Evolutionary conservation across 2,113 vertebrate species (phyloP), one percentile per base, ranked within the genome.

Genomic region (Atherinomorus stipes): DNA sequence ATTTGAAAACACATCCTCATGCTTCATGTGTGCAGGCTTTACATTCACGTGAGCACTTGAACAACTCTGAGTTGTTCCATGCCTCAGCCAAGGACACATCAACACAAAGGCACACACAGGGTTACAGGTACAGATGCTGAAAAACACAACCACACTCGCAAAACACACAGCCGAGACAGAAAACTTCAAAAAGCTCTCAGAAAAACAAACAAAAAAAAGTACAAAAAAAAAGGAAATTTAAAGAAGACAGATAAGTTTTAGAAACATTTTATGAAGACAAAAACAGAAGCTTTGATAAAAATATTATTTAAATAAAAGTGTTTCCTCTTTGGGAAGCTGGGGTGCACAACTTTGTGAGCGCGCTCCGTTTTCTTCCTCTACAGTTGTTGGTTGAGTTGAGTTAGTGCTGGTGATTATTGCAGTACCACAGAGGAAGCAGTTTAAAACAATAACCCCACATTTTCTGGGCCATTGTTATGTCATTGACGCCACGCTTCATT

Each of bases 181-280:
- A 76, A 86, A 71, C 70, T 75, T 71, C 51, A 88, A 82, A 71
- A 34, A 10, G 85, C 4, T 40, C 10, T 38, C 21, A 59, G 11
- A 15, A 6, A 31, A 85, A 71, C 85, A 56, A 74, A 81, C 47
- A 69, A 88, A 81, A 86, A 81, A 82, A 38, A 84, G 49, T n/a
- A n/a, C n/a, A 81, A 85, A 81, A 80, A 53, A 81, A 34, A 72
- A 11, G 54, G 74, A 74, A 79, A 76, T 88, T 87, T 89, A 92
- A 92, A 83, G 60, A 75, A 54, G 44, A 89, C 71, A 84, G 28
- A 31, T 81, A 87, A 64, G 76, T 95, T 95, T 95, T 94, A 95
- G 93, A 93, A 93, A 92, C 72, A 78, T 94, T 95, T 94, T 94
- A 94, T 94, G 93, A 92, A 82, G 52, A 91, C 91, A 88, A 90